Percentiles rank a stretch among this genome's conserved stretches.
These are phyloP conservation scores for Melanotaenia boesemani DNA, from an alignment of 2,797 vertebrate species.

Conservation along the genomic window DNA sequence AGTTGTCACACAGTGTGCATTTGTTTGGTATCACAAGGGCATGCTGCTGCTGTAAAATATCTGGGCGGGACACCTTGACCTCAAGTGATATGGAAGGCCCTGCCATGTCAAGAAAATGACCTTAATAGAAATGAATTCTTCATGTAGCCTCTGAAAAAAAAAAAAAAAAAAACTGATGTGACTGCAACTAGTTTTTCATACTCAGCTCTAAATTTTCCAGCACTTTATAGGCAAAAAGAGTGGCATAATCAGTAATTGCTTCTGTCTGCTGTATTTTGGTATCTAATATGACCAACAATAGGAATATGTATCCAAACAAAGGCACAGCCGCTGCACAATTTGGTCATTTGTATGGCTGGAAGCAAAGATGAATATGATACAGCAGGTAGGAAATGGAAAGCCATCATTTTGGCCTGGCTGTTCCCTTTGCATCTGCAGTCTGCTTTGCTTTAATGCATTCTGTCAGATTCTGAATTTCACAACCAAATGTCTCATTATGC, in stretches of 20 bases:
- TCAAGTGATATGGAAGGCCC: constrained; percentile 56
- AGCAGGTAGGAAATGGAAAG: constrained; percentile 69
- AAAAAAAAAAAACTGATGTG: neutral
- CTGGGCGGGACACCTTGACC: constrained; percentile 54
- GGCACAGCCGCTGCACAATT: constrained; percentile 44
- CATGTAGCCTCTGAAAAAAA: constrained; percentile 19
- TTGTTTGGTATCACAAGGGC: constrained; percentile 60
- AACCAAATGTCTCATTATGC: constrained; percentile 82
- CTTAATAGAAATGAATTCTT: constrained; percentile 46
- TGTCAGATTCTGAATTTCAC: constrained; percentile 83
- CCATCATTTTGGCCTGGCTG: constrained; percentile 70
- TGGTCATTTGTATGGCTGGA: constrained; percentile 59
- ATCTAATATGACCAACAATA: constrained; percentile 59
- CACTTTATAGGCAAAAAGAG: constrained; percentile 39
- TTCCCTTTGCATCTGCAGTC: constrained; percentile 72
- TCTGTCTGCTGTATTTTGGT: constrained; percentile 46
- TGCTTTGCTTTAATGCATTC: constrained; percentile 80
- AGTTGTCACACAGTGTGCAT: constrained; percentile 67
- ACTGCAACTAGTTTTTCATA: constrained; percentile 8
- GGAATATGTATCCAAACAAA: constrained; percentile 60
- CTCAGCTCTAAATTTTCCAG: constrained; percentile 28
- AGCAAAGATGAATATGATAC: constrained; percentile 61
- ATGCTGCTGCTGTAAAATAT: constrained; percentile 44
- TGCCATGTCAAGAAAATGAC: constrained; percentile 55
- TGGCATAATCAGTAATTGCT: constrained; percentile 44